phyloP scores from a whole-genome alignment of 1,140 invertebrate genomes.

The Portunus trituberculatus region DNA sequence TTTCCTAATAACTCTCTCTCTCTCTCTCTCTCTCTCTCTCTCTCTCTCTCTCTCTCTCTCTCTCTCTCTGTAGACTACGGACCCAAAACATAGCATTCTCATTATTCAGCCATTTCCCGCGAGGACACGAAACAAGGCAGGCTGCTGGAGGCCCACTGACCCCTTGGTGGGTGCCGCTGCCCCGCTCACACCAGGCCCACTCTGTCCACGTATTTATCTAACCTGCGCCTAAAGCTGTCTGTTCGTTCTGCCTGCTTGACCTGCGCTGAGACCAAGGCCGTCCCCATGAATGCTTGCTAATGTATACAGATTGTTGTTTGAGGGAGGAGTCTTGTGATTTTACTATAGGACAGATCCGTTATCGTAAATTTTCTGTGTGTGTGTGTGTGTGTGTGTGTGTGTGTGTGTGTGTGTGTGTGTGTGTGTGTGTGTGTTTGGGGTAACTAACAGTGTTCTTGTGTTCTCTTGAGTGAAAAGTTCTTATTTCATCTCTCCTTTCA shows the following conservation, averaged over 20 bases:
- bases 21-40: slow-evolving; percentile 16
- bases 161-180: background rate
- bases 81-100: background rate
- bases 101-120: background rate
- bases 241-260: slow-evolving; percentile 1
- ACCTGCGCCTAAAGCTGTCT: slow-evolving; percentile 10
- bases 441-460: too few species aligned
- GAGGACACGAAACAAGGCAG: background rate
- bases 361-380: too few species aligned
- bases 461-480: too few species aligned
- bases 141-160: slow-evolving; percentile 4
- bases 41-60: slow-evolving; percentile 42
- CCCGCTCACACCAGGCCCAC: background rate
- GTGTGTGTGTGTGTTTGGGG: too few species aligned
- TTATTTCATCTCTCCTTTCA: too few species aligned
- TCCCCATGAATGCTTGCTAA: background rate
- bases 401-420: too few species aligned
- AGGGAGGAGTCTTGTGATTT: too few species aligned
- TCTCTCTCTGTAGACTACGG: background rate
- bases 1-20: background rate
- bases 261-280: background rate
- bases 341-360: too few species aligned
- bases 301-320: too few species aligned
- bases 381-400: too few species aligned
- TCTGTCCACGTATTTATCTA: background rate